Conservation (phyloP, 2,888 invertebrate genomes). For the Merodon equestris region DNA sequence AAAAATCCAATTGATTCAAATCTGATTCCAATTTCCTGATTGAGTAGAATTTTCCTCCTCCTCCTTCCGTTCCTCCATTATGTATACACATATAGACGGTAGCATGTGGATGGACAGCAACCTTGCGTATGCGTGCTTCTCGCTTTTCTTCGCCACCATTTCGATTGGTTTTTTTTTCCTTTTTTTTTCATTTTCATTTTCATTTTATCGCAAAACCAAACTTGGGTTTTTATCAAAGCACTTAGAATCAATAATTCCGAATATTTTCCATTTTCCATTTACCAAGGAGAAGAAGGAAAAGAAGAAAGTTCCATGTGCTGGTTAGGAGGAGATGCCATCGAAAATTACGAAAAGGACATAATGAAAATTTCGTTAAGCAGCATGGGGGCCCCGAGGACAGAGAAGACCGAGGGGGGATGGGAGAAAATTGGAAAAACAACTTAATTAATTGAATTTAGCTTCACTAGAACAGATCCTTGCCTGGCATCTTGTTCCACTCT, state of each 20-base stretch:
- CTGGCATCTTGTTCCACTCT: constrained; percentile 15
- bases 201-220: constrained; percentile 38
- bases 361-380: constrained; percentile 22
- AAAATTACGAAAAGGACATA: constrained; percentile 36
- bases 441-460: constrained; percentile 62
- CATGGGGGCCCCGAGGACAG: constrained; percentile 15
- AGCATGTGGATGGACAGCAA: neutral
- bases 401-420: neutral
- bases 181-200: too few species aligned
- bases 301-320: neutral
- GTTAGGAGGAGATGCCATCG: constrained; percentile 13
- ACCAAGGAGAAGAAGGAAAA: neutral
- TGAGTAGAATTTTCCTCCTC: constrained; percentile 47
- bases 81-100: neutral
- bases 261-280: constrained; percentile 51
- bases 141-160: neutral
- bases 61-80: neutral
- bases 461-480: constrained; percentile 32
- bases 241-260: constrained; percentile 65
- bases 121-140: constrained; percentile 40
- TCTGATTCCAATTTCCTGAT: constrained; percentile 64
- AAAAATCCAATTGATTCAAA: constrained; percentile 64
- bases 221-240: constrained; percentile 55
- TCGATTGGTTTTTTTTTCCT: neutral
- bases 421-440: constrained; percentile 45